Evolutionary conservation across 2,797 vertebrate genomes (phyloP).

Genomic region (Pachyuromys duprasi): DNA sequence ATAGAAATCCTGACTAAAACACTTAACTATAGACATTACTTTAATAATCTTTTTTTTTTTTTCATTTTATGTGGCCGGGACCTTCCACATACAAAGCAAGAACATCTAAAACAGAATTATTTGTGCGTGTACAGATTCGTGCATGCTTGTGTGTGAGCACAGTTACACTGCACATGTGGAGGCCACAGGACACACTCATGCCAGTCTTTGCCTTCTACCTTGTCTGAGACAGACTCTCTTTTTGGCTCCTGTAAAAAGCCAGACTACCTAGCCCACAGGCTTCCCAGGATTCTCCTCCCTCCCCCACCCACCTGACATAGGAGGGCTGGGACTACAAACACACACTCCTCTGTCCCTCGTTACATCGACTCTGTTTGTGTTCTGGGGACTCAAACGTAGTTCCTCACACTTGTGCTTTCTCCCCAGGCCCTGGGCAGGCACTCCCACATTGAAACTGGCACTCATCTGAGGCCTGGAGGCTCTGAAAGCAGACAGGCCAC

Average conservation of each 20-base stretch:
- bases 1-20: no score
- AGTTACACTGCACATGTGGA: not conserved
- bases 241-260: not conserved
- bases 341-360: not conserved
- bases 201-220: not conserved
- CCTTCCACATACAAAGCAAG: not conserved
- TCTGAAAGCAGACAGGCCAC: not conserved
- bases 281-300: not conserved
- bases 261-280: not conserved
- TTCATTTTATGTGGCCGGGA: not conserved
- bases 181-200: not conserved
- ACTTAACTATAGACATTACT: not conserved
- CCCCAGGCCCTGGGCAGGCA: not conserved
- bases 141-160: not conserved
- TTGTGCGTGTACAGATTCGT: rapidly evolving
- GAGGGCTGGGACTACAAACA: not conserved
- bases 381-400: not conserved
- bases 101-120: not conserved
- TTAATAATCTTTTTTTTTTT: not conserved
- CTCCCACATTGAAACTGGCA: not conserved
- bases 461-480: not conserved
- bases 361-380: not conserved
- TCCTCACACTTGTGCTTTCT: not conserved
- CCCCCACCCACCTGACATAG: not conserved
- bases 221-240: not conserved